phyloP scores from a whole-genome alignment of 2,113 vertebrate genomes.

The Daubentonia madagascariensis region DNA sequence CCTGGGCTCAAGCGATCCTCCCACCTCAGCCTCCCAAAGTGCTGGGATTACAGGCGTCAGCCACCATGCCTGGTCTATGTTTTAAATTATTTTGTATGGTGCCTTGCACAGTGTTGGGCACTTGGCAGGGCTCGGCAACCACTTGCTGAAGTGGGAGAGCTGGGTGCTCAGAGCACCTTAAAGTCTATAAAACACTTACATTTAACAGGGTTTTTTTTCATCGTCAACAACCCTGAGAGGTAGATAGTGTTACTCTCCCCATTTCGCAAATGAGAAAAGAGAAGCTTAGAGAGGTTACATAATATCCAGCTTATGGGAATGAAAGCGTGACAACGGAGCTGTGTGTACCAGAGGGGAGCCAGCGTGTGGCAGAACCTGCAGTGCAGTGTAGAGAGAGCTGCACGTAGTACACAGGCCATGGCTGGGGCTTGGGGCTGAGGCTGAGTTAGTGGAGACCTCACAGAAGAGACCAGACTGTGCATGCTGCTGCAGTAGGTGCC shows the following conservation, averaged over 20 bases:
- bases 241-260: not conserved
- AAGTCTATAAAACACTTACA: not conserved
- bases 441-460: not conserved
- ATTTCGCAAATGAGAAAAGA: not conserved
- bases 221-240: not conserved
- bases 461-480: not conserved
- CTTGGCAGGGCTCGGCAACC: no score
- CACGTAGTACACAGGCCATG: not conserved
- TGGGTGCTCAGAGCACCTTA: not conserved
- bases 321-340: not conserved
- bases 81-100: not conserved
- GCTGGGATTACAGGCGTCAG: no score
- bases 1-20: no score
- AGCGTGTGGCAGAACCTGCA: not conserved
- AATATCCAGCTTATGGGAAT: not conserved
- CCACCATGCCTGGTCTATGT: not conserved
- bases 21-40: no score
- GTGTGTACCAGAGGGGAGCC: not conserved
- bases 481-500: not conserved
- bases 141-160: not conserved
- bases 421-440: not conserved
- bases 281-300: not conserved
- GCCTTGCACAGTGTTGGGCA: accelerated
- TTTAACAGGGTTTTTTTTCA: not conserved
- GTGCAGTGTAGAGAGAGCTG: not conserved